Base-by-base conservation (phyloP, 2,888 invertebrate species). In the Ormyrus pomaceus region DNA sequence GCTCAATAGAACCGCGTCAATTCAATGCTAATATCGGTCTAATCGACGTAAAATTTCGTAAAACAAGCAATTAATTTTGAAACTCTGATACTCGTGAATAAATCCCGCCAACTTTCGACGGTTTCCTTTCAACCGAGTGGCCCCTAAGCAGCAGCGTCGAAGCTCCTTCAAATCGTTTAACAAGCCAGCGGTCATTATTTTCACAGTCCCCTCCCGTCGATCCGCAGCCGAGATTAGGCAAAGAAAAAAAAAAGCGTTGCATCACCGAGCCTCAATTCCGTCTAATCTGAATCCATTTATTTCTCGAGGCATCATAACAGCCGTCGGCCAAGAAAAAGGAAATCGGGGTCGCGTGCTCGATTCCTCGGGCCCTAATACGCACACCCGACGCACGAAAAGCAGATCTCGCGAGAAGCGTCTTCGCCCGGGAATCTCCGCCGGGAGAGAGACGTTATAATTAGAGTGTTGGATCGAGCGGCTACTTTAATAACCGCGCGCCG, bases 361-460 rank as follows among this genome's bases (percentile, higher is more conserved):
- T 71, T 71, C 61, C 46, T 45, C 45, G 50, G n/a, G 46, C 55
- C 76, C 56, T 70, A 59, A 71, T 51, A 34, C 11, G 13, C 59
- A 66, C 50, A 50, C 48, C 48, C n/a, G 13, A 11, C n/a, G 8
- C 46, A 19, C 19, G 9, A 61, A 8, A 9, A 62, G 59, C 65
- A 64, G 78, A 82, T 76, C 75, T 75, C 71, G 58, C 51, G 65
- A 50, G 53, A 66, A 81, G 79, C 80, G 77, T 61, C n/a, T n/a
- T 79, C 77, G 65, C 9, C 81, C 71, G 72, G 77, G 75, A 82
- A 82, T 81, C 80, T 82, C 79, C 10, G 71, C 65, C 61, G 34
- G 55, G 68, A 69, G 77, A 73, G 46, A 34, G 34, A 77, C 55
- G 75, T 78, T 79, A 79, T 84, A 84, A 83, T 83, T 83, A 83